A percentile compares a stretch with the other conserved stretches of the same genome.
Conservation (phyloP, 2,888 invertebrate genomes). For the Lamellibrachia satsuma region DNA sequence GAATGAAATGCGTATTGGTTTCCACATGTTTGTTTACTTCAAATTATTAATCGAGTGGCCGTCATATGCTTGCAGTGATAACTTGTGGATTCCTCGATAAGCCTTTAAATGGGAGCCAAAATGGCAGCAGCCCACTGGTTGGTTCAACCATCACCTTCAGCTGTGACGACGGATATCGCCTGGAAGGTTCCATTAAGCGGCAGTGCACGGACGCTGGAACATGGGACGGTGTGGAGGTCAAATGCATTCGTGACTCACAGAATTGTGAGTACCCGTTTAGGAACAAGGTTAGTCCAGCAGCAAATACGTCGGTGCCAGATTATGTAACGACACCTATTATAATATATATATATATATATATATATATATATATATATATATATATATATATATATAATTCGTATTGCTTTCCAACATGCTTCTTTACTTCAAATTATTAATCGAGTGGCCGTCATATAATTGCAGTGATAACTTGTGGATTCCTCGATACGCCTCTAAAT, state of each 20-base stretch:
- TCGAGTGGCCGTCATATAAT: not conserved
- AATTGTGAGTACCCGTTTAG: not conserved
- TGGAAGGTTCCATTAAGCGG: not conserved
- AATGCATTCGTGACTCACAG: not conserved
- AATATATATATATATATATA: not conserved
- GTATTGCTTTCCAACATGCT: not conserved
- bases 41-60: not conserved
- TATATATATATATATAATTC: not conserved
- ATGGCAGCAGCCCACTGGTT: not conserved
- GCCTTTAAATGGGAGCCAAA: not conserved
- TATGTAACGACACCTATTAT: too few relatives aligned
- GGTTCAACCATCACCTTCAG: not conserved
- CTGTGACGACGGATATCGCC: not conserved
- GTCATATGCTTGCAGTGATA: not conserved
- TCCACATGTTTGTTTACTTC: not conserved
- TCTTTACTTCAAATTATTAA: not conserved
- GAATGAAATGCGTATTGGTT: too few relatives aligned
- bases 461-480: not conserved
- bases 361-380: not conserved
- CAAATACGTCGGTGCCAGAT: too few relatives aligned
- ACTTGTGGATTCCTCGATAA: not conserved
- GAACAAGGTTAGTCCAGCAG: not conserved
- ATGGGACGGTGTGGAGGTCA: not conserved
- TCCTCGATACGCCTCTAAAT: not conserved
- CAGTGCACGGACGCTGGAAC: not conserved